Percentiles rank a stretch among this genome's conserved stretches.
Conservation (phyloP, 2,888 invertebrate species). For the Nomada fabriciana region DNA sequence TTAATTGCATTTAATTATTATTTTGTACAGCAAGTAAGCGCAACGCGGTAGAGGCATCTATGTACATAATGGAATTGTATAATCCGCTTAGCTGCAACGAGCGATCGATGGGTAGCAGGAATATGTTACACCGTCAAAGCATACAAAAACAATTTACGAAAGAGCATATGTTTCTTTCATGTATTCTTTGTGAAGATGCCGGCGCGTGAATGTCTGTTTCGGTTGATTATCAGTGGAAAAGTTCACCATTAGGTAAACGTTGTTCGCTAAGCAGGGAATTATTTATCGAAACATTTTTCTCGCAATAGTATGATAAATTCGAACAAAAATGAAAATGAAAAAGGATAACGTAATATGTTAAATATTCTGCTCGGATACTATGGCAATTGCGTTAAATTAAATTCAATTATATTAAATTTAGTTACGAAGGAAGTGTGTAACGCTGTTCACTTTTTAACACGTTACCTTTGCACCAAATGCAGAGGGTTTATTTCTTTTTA, state of each 20-base stretch:
- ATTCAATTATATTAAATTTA: too few relatives aligned
- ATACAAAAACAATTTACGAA: conserved; percentile 49
- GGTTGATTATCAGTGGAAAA: neutral
- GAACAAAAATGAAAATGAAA: neutral
- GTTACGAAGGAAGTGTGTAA: too few relatives aligned
- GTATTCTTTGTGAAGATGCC: neutral
- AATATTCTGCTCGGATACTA: too few relatives aligned
- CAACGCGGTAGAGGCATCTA: conserved; percentile 9
- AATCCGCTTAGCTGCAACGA: conserved; percentile 30
- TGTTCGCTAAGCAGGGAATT: too few relatives aligned
- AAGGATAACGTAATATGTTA: neutral
- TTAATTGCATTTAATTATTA: neutral
- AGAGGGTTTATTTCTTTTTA: too few relatives aligned
- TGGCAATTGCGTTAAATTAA: too few relatives aligned
- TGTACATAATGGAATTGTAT: neutral
- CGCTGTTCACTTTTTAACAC: too few relatives aligned
- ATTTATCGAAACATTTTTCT: too few relatives aligned
- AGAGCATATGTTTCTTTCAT: conserved; percentile 9
- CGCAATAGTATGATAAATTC: too few relatives aligned
- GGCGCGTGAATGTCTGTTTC: too few relatives aligned
- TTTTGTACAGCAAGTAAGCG: conserved; percentile 15
- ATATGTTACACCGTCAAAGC: conserved; percentile 45
- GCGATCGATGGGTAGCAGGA: conserved; percentile 66
- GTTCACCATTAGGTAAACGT: neutral
- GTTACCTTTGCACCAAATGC: too few relatives aligned